phyloP scores from a whole-genome alignment of 2,888 invertebrate species.

The Troides helena region DNA sequence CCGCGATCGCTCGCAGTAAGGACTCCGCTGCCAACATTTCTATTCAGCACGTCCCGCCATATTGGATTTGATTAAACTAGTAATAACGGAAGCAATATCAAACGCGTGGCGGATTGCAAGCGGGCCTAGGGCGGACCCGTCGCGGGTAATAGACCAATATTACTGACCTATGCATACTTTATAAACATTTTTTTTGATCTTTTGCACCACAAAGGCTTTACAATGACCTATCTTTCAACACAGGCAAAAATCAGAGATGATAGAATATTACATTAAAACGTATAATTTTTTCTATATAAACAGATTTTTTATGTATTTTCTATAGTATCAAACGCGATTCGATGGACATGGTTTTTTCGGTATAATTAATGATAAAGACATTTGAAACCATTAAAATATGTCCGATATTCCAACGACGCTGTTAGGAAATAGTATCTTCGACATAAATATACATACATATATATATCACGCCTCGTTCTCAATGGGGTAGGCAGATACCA shows the following conservation, averaged over 20 bases:
- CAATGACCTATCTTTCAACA: neutral
- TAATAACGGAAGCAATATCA: slow-evolving; percentile 39
- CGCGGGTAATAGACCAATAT: slow-evolving; percentile 22
- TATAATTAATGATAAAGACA: too few species aligned
- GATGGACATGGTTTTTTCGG: too few species aligned
- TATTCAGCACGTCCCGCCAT: slow-evolving; percentile 29
- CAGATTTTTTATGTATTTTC: too few species aligned
- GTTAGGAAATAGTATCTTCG: too few species aligned
- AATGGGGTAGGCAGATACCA: too few species aligned
- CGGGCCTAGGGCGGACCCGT: slow-evolving; percentile 24
- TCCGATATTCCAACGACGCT: too few species aligned
- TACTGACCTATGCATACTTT: neutral
- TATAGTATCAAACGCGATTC: too few species aligned
- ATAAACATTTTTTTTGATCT: neutral
- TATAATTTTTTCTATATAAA: too few species aligned
- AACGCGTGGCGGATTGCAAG: slow-evolving; percentile 32
- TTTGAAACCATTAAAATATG: too few species aligned
- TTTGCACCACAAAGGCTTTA: slow-evolving; percentile 1
- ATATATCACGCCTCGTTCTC: too few species aligned
- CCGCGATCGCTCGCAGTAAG: slow-evolving; percentile 4
- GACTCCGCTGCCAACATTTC: slow-evolving; percentile 19
- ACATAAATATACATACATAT: too few species aligned
- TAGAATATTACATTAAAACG: too few species aligned
- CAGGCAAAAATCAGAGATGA: neutral
- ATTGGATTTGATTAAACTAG: slow-evolving; percentile 42